Base-by-base conservation (phyloP, 2,797 vertebrate genomes). In the Amazona finschi region DNA sequence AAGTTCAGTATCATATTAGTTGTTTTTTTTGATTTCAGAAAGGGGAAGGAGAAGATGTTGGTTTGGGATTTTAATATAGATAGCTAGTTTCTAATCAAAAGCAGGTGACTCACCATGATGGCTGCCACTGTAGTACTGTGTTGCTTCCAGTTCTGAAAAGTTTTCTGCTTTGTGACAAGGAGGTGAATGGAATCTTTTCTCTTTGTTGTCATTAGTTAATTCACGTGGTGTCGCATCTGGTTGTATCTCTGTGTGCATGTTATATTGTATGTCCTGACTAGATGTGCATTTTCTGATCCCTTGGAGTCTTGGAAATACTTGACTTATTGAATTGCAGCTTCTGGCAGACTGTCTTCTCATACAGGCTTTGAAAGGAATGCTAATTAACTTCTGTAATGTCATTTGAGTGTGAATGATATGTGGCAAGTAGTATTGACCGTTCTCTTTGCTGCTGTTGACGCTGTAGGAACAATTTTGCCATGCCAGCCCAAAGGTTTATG, bases 21-120 rank as follows among this genome's bases (percentile, higher is more conserved):
- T 80, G 6, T 17, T 61, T 31, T 52, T 17, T 74, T 31, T 52
- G 13, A 38, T 44, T 44, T 15, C 5, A 12, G 20, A 44, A 70
- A 28, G 31, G 5, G 7, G 33, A 21, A 4, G 12, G 16, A 8
- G 2, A 50, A 5, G 2, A 2, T 73, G 14, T 41, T 77, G 21
- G 3, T 58, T 69, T 1, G 24, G 10, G 6, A 10, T 44, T 77
- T 66, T 62, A 50, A 8, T 53, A 14, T 7, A 36, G 31, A 9
- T 31, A 49, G 4, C 8, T 31, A 16, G 10, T 71, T 62, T 70
- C 14, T 77, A 15, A 41, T 78, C 16, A 11, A 44, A 81, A 71
- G 2, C 6, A 39, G 3, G 4, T 0, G 0, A 62, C 27, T 83
- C 22, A 3, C 12, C 0, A 0, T 24, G 7, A 2, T 47, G 15